Evolutionary conservation across 2,797 vertebrate genomes (phyloP).

Genomic region (Chelonia mydas): DNA sequence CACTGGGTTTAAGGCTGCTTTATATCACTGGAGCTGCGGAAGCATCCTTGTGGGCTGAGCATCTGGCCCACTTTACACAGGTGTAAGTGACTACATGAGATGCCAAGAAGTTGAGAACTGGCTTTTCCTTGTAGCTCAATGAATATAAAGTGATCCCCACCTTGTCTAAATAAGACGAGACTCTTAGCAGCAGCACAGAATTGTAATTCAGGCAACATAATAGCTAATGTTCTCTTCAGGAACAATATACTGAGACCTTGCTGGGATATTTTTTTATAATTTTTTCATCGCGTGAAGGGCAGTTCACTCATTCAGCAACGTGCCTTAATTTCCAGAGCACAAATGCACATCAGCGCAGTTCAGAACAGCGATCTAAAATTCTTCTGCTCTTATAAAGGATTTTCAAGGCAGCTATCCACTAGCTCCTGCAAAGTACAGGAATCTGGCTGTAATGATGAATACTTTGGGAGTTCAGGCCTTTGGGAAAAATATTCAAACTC

Average conservation of each 20-base stretch:
- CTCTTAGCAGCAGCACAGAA: neutral
- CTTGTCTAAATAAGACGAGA: neutral
- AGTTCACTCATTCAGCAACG: conserved; percentile 33
- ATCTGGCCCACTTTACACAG: neutral
- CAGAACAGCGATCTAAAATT: neutral
- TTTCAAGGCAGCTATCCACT: neutral
- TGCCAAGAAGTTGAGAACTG: neutral
- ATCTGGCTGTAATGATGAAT: neutral
- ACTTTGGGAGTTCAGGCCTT: neutral
- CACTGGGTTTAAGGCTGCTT: neutral
- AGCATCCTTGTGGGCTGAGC: neutral
- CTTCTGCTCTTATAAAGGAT: neutral
- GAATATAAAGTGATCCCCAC: neutral
- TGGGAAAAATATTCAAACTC: neutral
- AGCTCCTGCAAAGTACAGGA: neutral
- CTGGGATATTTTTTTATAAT: conserved; percentile 9
- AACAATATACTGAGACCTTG: conserved; percentile 48
- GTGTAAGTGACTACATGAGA: neutral
- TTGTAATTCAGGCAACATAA: conserved; percentile 4
- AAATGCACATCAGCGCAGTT: neutral
- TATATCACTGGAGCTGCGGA: neutral
- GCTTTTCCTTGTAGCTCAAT: neutral
- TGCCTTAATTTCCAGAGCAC: conserved; percentile 1
- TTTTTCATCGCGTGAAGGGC: neutral
- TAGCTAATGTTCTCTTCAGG: conserved; percentile 36